Evolutionary conservation across 2,797 vertebrate species (phyloP).

Genomic region (Macrochelys suwanniensis): DNA sequence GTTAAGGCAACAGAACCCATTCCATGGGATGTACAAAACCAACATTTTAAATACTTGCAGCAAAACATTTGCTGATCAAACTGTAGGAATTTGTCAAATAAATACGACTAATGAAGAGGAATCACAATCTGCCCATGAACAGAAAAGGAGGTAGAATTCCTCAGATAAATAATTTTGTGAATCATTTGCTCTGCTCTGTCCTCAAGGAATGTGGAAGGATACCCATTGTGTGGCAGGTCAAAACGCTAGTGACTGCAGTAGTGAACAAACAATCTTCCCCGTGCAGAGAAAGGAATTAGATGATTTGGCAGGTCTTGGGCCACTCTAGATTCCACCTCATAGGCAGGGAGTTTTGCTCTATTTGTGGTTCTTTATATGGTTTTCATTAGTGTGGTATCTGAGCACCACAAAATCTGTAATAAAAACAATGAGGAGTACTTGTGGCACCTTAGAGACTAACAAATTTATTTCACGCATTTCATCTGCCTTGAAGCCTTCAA

Average conservation of each 20-base stretch:
- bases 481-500: conserved; percentile 78
- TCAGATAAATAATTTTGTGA: conserved; percentile 30
- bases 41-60: conserved; percentile 72
- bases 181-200: conserved; percentile 63
- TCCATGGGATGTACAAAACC: conserved; percentile 22
- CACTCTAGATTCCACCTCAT: neutral
- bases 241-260: conserved; percentile 24
- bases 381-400: neutral
- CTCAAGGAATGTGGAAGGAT: conserved; percentile 69
- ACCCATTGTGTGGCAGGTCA: conserved; percentile 61
- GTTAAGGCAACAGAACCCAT: conserved; percentile 36
- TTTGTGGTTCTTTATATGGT: neutral
- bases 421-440: too few relatives aligned
- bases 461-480: conserved; percentile 65
- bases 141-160: conserved; percentile 69
- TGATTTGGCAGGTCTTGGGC: neutral
- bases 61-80: conserved; percentile 71
- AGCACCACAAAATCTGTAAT: neutral
- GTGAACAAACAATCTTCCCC: conserved; percentile 25
- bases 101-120: conserved; percentile 77
- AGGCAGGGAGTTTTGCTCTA: conserved; percentile 8
- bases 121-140: conserved; percentile 68
- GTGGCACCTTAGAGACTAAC: too few relatives aligned
- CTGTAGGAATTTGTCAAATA: conserved; percentile 78
- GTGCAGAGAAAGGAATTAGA: neutral